A percentile compares a stretch with the other conserved stretches of the same genome.
phyloP scores from a whole-genome alignment of 2,797 vertebrate species.

The Chelidonichthys spinosus region DNA sequence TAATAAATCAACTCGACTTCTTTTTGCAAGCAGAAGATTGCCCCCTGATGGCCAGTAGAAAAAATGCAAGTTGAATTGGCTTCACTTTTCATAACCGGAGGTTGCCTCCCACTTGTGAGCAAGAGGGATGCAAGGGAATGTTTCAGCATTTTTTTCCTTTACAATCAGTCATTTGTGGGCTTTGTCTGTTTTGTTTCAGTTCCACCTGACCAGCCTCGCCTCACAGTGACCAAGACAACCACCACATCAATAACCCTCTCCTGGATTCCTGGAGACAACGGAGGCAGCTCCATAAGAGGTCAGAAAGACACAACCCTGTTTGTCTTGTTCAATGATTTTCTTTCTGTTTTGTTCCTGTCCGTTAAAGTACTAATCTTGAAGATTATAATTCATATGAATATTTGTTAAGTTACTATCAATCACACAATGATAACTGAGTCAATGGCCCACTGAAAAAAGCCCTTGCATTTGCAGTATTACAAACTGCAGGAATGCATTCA shows the following conservation, averaged over 20 bases:
- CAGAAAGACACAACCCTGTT: slow-evolving; percentile 30
- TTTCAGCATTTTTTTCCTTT: too few species aligned
- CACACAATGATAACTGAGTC: not conserved
- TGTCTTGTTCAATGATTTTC: not conserved
- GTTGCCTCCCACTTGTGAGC: too few species aligned
- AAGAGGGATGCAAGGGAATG: not conserved
- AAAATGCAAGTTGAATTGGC: too few species aligned
- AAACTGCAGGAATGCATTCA: not conserved
- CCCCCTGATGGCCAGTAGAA: too few species aligned
- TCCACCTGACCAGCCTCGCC: slow-evolving; percentile 98
- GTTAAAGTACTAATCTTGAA: not conserved
- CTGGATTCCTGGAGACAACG: slow-evolving; percentile 98
- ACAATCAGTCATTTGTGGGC: not conserved
- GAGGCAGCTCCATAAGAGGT: slow-evolving; percentile 98
- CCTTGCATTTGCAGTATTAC: not conserved
- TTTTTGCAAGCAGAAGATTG: too few species aligned
- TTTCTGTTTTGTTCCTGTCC: not conserved
- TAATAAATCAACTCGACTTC: too few species aligned
- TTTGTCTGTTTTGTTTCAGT: slow-evolving; percentile 77
- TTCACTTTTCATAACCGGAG: too few species aligned
- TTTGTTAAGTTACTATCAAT: not conserved
- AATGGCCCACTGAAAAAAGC: not conserved
- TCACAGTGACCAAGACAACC: slow-evolving; percentile 97
- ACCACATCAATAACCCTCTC: slow-evolving; percentile 97
- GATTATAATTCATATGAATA: not conserved